These are phyloP conservation scores for Xylota sylvarum DNA, from an alignment of 2,888 invertebrate genomes.

Conservation along the genomic window DNA sequence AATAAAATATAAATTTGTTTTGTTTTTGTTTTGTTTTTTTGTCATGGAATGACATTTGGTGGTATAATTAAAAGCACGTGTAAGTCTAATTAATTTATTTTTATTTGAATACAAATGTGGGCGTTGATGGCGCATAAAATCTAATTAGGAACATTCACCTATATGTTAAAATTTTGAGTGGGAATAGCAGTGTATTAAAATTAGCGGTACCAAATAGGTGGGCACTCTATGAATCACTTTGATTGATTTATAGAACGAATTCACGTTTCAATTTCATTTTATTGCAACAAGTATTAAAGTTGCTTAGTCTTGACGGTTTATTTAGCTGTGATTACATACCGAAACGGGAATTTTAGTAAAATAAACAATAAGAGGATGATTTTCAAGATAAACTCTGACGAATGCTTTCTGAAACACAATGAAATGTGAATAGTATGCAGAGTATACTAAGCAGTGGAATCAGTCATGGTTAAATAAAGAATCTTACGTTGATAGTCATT, in stretches of 20 bases:
- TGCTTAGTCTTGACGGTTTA: not conserved
- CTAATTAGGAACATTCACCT: conserved; percentile 36
- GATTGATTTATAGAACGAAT: conserved; percentile 43
- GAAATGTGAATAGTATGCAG: too few relatives aligned
- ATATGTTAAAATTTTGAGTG: conserved; percentile 8
- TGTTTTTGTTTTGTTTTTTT: not conserved
- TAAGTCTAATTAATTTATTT: conserved; percentile 52
- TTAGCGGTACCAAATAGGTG: conserved; percentile 31
- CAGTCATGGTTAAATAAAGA: too few relatives aligned
- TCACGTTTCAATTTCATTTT: conserved; percentile 1
- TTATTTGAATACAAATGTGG: conserved; percentile 36
- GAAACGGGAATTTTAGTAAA: too few relatives aligned
- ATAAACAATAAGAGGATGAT: too few relatives aligned
- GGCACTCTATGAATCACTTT: conserved; percentile 47
- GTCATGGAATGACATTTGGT: not conserved
- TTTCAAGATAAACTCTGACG: too few relatives aligned
- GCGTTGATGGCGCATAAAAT: conserved; percentile 54
- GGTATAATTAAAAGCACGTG: conserved; percentile 57
- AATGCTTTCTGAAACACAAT: too few relatives aligned
- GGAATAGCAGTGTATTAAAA: conserved; percentile 29
- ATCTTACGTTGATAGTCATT: too few relatives aligned
- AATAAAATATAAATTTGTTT: conserved; percentile 25
- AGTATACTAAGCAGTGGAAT: too few relatives aligned
- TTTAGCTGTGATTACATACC: not conserved
- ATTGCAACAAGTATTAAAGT: not conserved